Conservation (phyloP, 2,113 vertebrate species). For the Geococcyx californianus region DNA sequence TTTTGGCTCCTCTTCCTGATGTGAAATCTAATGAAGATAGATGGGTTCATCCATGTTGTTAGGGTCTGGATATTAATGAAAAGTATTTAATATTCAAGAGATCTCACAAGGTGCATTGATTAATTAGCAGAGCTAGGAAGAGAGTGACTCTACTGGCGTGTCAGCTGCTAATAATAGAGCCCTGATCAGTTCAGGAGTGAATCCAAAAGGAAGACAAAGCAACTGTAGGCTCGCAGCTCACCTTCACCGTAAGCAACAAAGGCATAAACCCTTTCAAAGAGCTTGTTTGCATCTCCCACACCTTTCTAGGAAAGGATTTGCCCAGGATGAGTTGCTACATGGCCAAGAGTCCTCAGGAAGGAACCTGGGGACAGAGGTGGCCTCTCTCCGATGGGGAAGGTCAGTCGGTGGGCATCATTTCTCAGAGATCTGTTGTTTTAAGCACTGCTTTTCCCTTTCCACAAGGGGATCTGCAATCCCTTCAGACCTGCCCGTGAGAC, state of each 20-base stretch:
- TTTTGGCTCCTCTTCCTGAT: background rate
- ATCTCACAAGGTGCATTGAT: slow-evolving; percentile 17
- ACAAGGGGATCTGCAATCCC: background rate
- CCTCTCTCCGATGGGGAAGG: background rate
- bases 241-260: slow-evolving; percentile 19
- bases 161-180: slow-evolving; percentile 54
- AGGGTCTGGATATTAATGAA: slow-evolving; percentile 44
- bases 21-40: slow-evolving; percentile 56
- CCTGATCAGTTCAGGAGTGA: background rate
- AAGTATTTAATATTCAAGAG: slow-evolving; percentile 58
- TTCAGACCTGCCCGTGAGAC: background rate
- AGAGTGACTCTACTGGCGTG: background rate
- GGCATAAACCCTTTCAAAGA: background rate
- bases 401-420: fast-evolving
- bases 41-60: slow-evolving; percentile 30
- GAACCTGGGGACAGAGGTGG: background rate
- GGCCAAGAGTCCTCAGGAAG: background rate
- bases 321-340: background rate
- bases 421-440: background rate
- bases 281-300: background rate
- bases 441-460: background rate
- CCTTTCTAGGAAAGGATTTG: background rate
- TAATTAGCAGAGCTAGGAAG: slow-evolving; percentile 47
- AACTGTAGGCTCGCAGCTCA: slow-evolving; percentile 4
- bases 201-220: background rate